phyloP scores from a whole-genome alignment of 2,113 vertebrate species.

The Plectropomus leopardus region DNA sequence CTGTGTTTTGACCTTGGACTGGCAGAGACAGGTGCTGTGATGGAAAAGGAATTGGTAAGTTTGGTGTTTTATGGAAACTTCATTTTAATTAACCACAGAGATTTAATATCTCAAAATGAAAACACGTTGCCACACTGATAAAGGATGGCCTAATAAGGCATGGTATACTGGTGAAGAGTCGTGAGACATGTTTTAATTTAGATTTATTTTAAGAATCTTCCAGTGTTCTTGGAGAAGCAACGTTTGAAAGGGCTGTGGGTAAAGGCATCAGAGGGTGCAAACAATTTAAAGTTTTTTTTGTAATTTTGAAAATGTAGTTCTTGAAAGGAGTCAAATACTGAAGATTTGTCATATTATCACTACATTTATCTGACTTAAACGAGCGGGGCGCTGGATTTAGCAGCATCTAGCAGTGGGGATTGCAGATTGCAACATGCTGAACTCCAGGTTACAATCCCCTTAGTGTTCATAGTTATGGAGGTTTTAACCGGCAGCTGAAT shows the following conservation, averaged over 20 bases:
- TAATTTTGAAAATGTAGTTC: neutral
- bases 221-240: neutral
- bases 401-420: no score
- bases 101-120: neutral
- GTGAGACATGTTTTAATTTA: neutral
- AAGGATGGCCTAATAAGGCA: neutral
- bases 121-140: neutral
- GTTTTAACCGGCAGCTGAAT: no score
- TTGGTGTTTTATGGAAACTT: slow-evolving; percentile 2
- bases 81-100: neutral
- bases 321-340: no score
- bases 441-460: no score
- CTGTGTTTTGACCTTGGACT: slow-evolving; percentile 21
- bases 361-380: no score
- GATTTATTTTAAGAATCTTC: neutral
- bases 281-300: neutral
- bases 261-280: neutral
- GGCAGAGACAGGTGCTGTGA: slow-evolving; percentile 2
- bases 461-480: no score
- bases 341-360: no score
- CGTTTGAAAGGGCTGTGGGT: neutral
- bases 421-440: no score
- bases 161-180: neutral
- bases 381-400: no score
- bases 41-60: neutral